Conservation (phyloP, 1,140 invertebrate genomes). For the Musca vetustissima region DNA sequence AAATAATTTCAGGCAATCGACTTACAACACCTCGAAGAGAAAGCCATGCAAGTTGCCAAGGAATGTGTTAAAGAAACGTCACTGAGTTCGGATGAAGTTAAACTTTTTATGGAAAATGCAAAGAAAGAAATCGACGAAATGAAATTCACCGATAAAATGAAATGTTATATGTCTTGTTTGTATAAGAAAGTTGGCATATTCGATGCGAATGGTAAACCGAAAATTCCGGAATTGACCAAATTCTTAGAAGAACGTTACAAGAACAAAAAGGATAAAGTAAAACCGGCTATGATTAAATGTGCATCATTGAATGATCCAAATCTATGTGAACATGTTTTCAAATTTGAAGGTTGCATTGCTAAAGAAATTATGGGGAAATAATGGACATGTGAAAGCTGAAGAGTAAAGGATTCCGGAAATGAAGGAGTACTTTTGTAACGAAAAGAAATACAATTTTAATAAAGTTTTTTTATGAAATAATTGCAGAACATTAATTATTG, state of each 20-base stretch:
- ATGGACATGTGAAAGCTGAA: neutral
- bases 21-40: no score
- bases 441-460: no score
- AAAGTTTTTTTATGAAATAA: no score
- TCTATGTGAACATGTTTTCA: neutral
- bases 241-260: neutral
- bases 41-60: neutral
- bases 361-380: neutral
- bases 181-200: neutral
- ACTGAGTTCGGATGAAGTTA: neutral
- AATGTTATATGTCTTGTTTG: conserved; percentile 2
- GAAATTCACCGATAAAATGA: neutral
- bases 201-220: neutral
- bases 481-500: no score
- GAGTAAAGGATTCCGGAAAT: no score
- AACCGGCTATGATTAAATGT: neutral
- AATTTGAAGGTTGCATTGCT: conserved; percentile 2
- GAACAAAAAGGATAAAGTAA: neutral
- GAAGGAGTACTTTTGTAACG: no score
- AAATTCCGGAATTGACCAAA: neutral
- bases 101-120: neutral
- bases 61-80: neutral
- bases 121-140: neutral
- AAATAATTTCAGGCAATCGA: no score
- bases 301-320: neutral